Evolutionary conservation across 1,140 invertebrate genomes (phyloP), one percentile per base, ranked within the genome.

Genomic region (Luehdorfia chinensis): DNA sequence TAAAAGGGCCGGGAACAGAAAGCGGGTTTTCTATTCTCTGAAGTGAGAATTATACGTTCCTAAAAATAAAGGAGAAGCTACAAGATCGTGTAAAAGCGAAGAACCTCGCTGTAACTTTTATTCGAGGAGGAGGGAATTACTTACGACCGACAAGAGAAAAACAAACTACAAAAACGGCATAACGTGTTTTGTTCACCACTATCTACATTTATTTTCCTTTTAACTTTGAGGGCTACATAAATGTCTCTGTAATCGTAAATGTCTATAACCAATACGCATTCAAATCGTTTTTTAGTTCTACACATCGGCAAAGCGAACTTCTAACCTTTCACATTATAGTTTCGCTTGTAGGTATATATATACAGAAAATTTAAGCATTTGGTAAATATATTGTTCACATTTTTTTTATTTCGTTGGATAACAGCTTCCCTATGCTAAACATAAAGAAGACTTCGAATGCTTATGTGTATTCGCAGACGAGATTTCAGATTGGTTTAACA

Each of bases 11-110:
- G 56, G 47, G 52, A 53, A 50, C 48, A 50, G 51, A 47, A 62
- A 53, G 55, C 47, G 51, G 58, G 53, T 49, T 66, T 64, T 59
- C 61, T 66, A 59, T 66, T 59, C 52, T 48, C 52, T 55, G 69
- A 72, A 76, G 68, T 69, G 66, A 67, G 61, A 74, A 76, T 76
- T 73, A 76, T 73, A 71, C 66, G 57, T 66, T 51, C 56, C 62
- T 50, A 59, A 59, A 68, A 69, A 50, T 66, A 64, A 64, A 60
- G 62, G 64, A 64, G 60, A 73, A 66, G 59, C 61, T 64, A 63
- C 32, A 59, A 32, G 51, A 41, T 41, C 49, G 55, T 66, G 63
- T 66, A 61, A 31, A 66, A 67, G 56, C 58, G 59, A 63, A 55
- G 60, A 56, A 59, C 59, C 52, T 47, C 33, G 47, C 36, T 53